phyloP scores from a whole-genome alignment of 1,140 invertebrate genomes.

The Monochamus saltuarius region DNA sequence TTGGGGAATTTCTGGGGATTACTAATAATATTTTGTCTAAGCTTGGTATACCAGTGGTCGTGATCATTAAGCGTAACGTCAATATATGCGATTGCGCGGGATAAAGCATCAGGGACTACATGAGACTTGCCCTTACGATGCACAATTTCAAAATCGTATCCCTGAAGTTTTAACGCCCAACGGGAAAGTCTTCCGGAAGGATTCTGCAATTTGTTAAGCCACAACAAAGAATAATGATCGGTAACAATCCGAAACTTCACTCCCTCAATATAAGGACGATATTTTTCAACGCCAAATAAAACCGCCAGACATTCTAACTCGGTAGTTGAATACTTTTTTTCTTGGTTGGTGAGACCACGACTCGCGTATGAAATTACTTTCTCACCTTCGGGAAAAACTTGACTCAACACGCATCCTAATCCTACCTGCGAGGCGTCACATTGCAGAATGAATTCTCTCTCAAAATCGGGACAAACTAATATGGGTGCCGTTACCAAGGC shows the following conservation, averaged over 20 bases:
- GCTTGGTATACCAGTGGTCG: too few species aligned
- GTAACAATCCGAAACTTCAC: constrained; percentile 53
- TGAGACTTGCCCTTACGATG: constrained; percentile 48
- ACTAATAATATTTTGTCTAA: too few species aligned
- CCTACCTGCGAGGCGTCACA: constrained; percentile 22
- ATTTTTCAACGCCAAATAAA: constrained; percentile 50
- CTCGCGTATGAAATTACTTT: constrained; percentile 50
- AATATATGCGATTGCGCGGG: too few species aligned
- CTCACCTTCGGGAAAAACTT: constrained; percentile 32
- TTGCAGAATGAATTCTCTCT: constrained; percentile 20
- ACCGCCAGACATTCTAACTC: constrained; percentile 56
- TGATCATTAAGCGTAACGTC: too few species aligned
- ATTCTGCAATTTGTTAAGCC: constrained; percentile 50
- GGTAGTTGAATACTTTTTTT: constrained; percentile 52
- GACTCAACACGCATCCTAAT: constrained; percentile 40
- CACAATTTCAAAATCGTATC: constrained; percentile 47
- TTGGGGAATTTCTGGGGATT: too few species aligned
- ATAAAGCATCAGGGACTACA: constrained; percentile 37
- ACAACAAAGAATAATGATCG: constrained; percentile 51
- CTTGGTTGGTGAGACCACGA: constrained; percentile 40
- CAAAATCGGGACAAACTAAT: constrained; percentile 34
- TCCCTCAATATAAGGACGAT: constrained; percentile 50
- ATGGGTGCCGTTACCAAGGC: constrained; percentile 25
- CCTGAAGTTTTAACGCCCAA: constrained; percentile 51
- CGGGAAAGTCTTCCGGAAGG: constrained; percentile 47